These are phyloP conservation scores for Setipinna tenuifilis DNA, from an alignment of 2,797 vertebrate species.

Conservation along the genomic window DNA sequence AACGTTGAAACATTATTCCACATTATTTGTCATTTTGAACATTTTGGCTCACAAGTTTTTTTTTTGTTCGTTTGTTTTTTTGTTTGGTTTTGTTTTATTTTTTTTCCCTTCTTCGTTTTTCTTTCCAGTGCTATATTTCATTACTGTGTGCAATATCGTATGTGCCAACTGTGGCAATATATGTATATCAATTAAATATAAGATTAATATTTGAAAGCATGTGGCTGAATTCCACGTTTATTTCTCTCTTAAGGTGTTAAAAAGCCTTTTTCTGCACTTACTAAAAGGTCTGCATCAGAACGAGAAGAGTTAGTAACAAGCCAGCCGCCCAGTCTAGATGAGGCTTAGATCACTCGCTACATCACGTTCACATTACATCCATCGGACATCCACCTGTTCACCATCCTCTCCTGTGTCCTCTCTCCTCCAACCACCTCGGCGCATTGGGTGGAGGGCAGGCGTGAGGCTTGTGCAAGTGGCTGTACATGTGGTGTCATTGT, in stretches of 20 bases:
- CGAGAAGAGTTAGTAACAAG: constrained; percentile 59
- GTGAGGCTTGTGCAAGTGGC: constrained; percentile 54
- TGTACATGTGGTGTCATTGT: constrained; percentile 42
- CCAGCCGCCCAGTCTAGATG: constrained; percentile 64
- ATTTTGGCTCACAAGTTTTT: constrained; percentile 74
- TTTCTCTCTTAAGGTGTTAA: constrained; percentile 73
- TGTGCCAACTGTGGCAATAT: constrained; percentile 85
- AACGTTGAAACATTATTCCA: constrained; percentile 79
- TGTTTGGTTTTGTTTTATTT: constrained; percentile 40
- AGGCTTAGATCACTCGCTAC: constrained; percentile 58
- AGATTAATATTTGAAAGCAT: constrained; percentile 84
- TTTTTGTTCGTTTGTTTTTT: constrained; percentile 37
- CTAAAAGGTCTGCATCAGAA: constrained; percentile 64
- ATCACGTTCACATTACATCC: constrained; percentile 65
- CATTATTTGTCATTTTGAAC: constrained; percentile 79
- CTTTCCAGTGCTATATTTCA: constrained; percentile 80
- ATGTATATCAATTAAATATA: constrained; percentile 87
- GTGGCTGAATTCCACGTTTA: constrained; percentile 82
- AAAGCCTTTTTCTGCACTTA: constrained; percentile 79
- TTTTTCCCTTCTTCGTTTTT: constrained; percentile 55
- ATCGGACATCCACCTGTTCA: constrained; percentile 67
- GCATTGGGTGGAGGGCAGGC: constrained; percentile 32
- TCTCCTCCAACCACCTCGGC: constrained; percentile 47
- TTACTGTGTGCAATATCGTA: constrained; percentile 86
- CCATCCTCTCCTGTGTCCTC: constrained; percentile 60